A percentile compares a stretch with the other conserved stretches of the same genome.
Evolutionary conservation across 2,888 invertebrate genomes (phyloP).

Genomic region (Sarcophaga caerulescens): DNA sequence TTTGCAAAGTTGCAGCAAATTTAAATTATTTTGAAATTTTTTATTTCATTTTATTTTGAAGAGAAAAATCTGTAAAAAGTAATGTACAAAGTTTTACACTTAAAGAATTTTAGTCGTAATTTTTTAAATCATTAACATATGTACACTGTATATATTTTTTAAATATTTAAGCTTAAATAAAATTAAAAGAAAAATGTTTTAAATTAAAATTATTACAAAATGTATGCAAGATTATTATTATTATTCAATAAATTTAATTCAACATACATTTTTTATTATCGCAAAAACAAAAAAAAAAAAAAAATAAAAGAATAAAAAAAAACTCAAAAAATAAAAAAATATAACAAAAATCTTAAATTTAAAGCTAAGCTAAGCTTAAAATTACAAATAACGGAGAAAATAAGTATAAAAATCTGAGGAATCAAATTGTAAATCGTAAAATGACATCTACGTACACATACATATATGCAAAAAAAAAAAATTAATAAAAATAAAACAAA

Average conservation of each 20-base stretch:
- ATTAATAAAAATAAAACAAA: constrained; percentile 23
- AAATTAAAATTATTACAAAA: constrained; percentile 51
- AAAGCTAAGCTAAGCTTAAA: neutral
- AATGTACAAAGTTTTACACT: constrained; percentile 17
- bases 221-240: constrained; percentile 74
- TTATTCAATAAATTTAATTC: constrained; percentile 75
- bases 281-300: constrained; percentile 52
- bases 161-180: constrained; percentile 58
- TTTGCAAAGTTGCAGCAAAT: neutral
- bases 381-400: constrained; percentile 5
- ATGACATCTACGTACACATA: neutral
- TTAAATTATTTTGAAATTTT: neutral
- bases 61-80: constrained; percentile 52
- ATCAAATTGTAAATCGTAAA: constrained; percentile 40
- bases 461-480: neutral
- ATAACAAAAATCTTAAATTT: neutral
- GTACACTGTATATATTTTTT: constrained; percentile 47
- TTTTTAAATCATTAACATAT: constrained; percentile 38
- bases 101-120: constrained; percentile 36
- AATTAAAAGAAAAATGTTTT: constrained; percentile 53
- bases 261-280: constrained; percentile 39
- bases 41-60: constrained; percentile 12
- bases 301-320: constrained; percentile 4
- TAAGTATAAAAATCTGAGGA: constrained; percentile 40
- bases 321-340: neutral